Evolutionary conservation across 2,797 vertebrate species (phyloP).

Genomic region (Xiphorhynchus erythropygius): DNA sequence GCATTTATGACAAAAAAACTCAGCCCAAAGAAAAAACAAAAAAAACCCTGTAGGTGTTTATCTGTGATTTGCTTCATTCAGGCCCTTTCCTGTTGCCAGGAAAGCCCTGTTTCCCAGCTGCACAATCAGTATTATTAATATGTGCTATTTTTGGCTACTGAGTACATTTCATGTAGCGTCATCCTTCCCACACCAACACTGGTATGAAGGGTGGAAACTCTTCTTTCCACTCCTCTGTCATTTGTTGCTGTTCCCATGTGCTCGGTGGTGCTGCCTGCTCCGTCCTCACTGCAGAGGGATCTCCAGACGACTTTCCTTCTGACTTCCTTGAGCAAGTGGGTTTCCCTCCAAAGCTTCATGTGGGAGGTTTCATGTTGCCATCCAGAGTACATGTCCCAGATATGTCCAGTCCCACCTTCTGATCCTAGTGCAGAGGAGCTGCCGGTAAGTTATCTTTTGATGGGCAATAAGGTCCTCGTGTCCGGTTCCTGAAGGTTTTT

Average conservation of each 20-base stretch:
- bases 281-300: neutral
- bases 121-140: conserved; percentile 8
- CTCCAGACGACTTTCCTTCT: neutral
- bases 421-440: neutral
- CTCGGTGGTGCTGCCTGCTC: neutral
- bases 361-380: conserved; percentile 29
- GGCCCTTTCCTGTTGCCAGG: neutral
- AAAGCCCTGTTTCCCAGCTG: conserved; percentile 26
- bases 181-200: conserved; percentile 24
- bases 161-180: conserved; percentile 19
- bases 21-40: neutral
- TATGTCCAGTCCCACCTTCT: conserved; percentile 39
- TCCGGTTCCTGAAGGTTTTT: neutral
- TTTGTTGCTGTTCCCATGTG: neutral
- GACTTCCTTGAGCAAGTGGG: neutral
- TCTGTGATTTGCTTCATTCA: neutral
- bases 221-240: neutral
- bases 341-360: neutral
- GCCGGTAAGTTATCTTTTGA: conserved; percentile 19
- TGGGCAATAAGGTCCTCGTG: neutral
- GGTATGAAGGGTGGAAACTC: neutral
- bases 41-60: neutral
- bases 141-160: conserved; percentile 33
- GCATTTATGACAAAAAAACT: neutral
- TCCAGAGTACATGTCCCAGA: conserved; percentile 58